Percentiles rank a stretch among this genome's conserved stretches.
These are phyloP conservation scores for Erethizon dorsatum DNA, from an alignment of 2,797 vertebrate species.

Conservation along the genomic window DNA sequence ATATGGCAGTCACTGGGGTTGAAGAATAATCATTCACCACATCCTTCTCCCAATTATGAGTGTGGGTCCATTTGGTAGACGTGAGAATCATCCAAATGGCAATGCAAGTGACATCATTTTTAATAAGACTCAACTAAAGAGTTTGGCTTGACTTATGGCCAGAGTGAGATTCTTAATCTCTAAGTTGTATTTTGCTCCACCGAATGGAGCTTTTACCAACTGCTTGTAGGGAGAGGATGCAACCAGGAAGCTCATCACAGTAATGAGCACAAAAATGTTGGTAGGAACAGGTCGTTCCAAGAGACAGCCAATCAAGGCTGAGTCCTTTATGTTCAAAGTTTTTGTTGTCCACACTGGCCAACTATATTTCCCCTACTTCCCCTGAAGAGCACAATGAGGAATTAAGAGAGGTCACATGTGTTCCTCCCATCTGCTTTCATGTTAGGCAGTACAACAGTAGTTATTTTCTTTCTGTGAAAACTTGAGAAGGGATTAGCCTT, in stretches of 20 bases:
- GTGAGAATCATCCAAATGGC: not conserved
- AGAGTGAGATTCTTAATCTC: not conserved
- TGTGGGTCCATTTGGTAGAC: not conserved
- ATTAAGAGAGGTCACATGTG: not conserved
- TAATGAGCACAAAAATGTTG: not conserved
- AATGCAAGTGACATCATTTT: not conserved
- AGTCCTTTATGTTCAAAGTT: not conserved
- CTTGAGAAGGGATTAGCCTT: not conserved
- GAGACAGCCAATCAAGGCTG: not conserved
- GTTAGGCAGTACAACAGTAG: not conserved
- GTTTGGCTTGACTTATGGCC: not conserved
- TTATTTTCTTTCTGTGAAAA: not conserved
- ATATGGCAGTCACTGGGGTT: not conserved
- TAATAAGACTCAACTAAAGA: not conserved
- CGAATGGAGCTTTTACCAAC: not conserved
- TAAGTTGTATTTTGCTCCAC: not conserved
- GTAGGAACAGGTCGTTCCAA: not conserved
- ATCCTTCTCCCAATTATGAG: not conserved
- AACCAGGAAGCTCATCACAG: not conserved
- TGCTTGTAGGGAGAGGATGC: not conserved
- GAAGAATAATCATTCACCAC: not conserved
- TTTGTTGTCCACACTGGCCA: not conserved
- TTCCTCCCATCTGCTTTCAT: not conserved
- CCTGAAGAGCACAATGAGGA: not conserved
- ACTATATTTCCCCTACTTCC: not conserved